Base-by-base conservation (phyloP, 2,888 invertebrate species). In the Eulithis testata region DNA sequence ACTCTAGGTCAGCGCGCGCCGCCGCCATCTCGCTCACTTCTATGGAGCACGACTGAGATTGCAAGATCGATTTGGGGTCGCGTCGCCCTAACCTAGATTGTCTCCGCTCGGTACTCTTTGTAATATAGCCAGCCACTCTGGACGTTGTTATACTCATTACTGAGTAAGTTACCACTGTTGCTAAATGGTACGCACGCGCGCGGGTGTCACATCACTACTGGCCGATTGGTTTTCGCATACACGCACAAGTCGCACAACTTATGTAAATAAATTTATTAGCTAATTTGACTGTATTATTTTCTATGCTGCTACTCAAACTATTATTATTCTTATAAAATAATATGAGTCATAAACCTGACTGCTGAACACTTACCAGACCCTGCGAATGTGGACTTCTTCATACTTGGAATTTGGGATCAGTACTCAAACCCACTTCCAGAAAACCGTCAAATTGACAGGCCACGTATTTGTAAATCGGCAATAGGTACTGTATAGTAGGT, bases 21-120 rank as follows among this genome's bases (percentile, higher is more conserved):
- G 49, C 72, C 72, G 72, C 78, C 70, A 74, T 91, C 91, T 81
- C 90, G 74, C 88, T 91, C 87, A 70, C 88, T 74, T 84, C 69
- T 76, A 79, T 77, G 74, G 70, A 73, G 73, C 71, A 74, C 75
- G 82, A 83, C 81, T 78, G 84, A 85, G 88, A 89, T 80, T 79
- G 85, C 79, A 78, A 80, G 79, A 84, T 81, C 85, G 86, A 88
- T 91, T 91, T 90, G 88, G 91, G 91, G 90, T 90, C 91, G 89
- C 87, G 87, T 82, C 87, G 91, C 91, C 91, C 91, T 91, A 91
- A 91, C 91, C 91, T 83, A 91, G 90, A 90, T 91, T 87, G 86
- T 82, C 83, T 81, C 81, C 76, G 81, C 84, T 84, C 80, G 76
- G 84, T 83, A 85, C 77, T 85, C 83, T 88, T 86, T 86, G 86